These are phyloP conservation scores for Conistra vaccinii DNA, from an alignment of 2,888 invertebrate species.

Conservation along the genomic window DNA sequence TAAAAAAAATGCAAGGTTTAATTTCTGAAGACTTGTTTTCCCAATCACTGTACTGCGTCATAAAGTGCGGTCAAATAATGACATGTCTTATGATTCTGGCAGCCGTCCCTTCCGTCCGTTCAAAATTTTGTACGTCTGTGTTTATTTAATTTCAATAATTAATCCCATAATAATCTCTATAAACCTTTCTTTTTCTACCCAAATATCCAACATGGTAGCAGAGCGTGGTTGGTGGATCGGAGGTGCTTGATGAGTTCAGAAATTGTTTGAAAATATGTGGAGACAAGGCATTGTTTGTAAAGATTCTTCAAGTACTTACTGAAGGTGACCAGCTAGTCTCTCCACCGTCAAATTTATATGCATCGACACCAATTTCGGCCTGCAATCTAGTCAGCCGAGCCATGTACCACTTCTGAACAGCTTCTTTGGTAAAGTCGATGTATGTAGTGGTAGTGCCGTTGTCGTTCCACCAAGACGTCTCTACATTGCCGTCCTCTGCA, in stretches of 20 bases:
- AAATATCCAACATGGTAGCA: too few relatives aligned
- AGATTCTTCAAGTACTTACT: constrained; percentile 70
- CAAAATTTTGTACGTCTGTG: too few relatives aligned
- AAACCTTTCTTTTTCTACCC: too few relatives aligned
- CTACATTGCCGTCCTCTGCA: constrained; percentile 85
- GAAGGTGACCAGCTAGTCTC: constrained; percentile 93
- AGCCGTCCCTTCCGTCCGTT: too few relatives aligned
- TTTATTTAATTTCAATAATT: too few relatives aligned
- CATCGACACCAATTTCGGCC: constrained; percentile 91
- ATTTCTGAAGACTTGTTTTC: not conserved
- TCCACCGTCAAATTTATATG: constrained; percentile 96
- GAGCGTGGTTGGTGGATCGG: not conserved
- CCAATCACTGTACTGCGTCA: not conserved
- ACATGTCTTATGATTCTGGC: too few relatives aligned
- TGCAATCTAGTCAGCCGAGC: constrained; percentile 88
- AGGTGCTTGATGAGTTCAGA: not conserved
- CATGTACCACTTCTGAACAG: constrained; percentile 91
- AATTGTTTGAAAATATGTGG: not conserved
- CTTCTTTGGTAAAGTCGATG: constrained; percentile 93
- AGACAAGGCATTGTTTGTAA: too few relatives aligned
- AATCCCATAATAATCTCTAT: too few relatives aligned
- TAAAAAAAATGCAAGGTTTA: not conserved
- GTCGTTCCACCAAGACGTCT: constrained; percentile 90
- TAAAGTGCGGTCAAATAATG: too few relatives aligned
- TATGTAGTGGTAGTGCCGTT: constrained; percentile 89